These are phyloP conservation scores for Onychostruthus taczanowskii DNA, from an alignment of 2,113 vertebrate species.

Conservation along the genomic window DNA sequence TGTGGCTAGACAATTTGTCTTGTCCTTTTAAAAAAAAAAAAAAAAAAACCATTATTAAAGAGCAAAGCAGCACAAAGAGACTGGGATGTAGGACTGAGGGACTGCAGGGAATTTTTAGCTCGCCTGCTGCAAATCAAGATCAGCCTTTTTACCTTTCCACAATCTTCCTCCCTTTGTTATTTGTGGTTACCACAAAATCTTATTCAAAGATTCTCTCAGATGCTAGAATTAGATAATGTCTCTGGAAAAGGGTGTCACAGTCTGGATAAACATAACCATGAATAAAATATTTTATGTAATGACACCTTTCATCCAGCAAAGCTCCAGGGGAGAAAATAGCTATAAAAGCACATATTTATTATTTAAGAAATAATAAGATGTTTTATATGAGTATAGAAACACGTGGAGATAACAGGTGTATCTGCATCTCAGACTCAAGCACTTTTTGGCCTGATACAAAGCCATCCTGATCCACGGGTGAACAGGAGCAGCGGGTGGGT, in stretches of 20 bases:
- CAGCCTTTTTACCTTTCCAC: constrained; percentile 20
- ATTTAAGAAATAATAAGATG: neutral
- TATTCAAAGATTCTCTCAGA: neutral
- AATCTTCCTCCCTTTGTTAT: neutral
- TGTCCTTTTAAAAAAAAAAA: neutral
- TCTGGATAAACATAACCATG: neutral
- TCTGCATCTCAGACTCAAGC: neutral
- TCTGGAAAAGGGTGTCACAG: neutral
- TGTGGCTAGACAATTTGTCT: constrained; percentile 59
- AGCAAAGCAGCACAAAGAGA: neutral
- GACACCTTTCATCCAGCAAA: neutral
- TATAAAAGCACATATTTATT: neutral
- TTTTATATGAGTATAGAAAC: neutral
- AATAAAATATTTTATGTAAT: neutral
- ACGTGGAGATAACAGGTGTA: neutral
- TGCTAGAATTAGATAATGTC: constrained; percentile 4
- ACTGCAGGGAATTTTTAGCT: neutral
- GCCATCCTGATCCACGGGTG: neutral
- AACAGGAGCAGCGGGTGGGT: neutral
- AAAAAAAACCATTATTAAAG: neutral
- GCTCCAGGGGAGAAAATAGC: neutral
- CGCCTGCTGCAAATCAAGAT: constrained; percentile 11
- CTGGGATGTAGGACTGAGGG: neutral
- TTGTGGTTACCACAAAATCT: neutral
- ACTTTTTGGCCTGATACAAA: neutral